phyloP scores from a whole-genome alignment of 1,140 invertebrate genomes.

The Papilio helenus region DNA sequence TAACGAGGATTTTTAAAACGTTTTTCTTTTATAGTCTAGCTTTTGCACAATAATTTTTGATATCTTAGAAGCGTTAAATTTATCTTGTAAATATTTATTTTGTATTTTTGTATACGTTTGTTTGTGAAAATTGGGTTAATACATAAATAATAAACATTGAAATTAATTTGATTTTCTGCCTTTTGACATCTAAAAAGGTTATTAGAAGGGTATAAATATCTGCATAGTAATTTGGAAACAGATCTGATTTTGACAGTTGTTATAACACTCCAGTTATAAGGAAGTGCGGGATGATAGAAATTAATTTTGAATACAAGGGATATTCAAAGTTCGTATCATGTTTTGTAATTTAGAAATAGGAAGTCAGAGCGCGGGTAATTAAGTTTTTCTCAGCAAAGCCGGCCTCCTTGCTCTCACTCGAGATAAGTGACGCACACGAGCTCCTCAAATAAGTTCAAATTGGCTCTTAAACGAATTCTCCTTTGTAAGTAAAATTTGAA shows the following conservation, averaged over 20 bases:
- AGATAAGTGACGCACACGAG: slow-evolving; percentile 8
- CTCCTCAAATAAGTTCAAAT: background rate
- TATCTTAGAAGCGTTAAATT: background rate
- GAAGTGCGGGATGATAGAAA: slow-evolving; percentile 7
- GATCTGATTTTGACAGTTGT: background rate
- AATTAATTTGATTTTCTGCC: no score
- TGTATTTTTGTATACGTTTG: no score
- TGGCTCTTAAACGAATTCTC: background rate
- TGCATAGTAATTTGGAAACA: background rate
- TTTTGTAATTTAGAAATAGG: background rate
- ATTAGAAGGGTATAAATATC: background rate
- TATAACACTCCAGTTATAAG: background rate
- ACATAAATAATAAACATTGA: no score
- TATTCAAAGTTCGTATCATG: background rate
- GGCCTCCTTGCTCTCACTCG: background rate
- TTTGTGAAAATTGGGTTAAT: no score
- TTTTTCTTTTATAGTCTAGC: background rate
- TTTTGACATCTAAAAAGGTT: background rate
- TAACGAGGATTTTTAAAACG: background rate
- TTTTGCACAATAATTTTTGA: background rate
- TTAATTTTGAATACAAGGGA: background rate
- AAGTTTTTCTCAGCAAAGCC: slow-evolving; percentile 15
- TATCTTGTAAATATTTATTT: background rate
- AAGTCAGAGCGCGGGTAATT: background rate
- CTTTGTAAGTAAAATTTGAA: slow-evolving; percentile 1